Base-by-base conservation (phyloP, 2,113 vertebrate genomes). In the Heterochromis multidens region DNA sequence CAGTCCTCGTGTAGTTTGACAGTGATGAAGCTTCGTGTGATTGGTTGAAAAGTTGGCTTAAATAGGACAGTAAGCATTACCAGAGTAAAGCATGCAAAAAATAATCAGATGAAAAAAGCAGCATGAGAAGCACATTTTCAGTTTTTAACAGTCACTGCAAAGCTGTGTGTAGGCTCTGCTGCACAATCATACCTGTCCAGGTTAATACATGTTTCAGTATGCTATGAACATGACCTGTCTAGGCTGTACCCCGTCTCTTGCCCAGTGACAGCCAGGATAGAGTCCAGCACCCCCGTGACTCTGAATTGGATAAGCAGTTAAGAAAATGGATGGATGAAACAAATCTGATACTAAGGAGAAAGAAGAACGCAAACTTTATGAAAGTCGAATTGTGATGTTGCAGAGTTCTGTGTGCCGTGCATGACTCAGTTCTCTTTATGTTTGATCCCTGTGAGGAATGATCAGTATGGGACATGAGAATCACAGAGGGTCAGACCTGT, bases 1-100 rank as follows among this genome's bases (percentile, higher is more conserved):
- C 33, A 35, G 33, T 35, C 33, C 7, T 35, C 31, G 58, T 1
- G 58, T 29, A 31, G 19, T 2, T 31, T 61, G 16, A 61, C 27
- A 4, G 27, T 61, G 27, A 31, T 2, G 4, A 21, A 23, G 35
- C 6, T 40, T 21, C 7, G 62, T n/a, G n/a, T n/a, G n/a, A 14
- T 40, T 23, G 12, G 33, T 37, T 40, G 0, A 63, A 63, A 37
- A 9, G 8, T 37, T 37, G 7, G 35, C 35, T 37, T 9, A 7
- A 37, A 37, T 37, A 37, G 33, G 33, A 35, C 5, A 35, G 35
- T 37, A 37, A 10, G 35, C 6, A 6, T 37, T 7, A 37, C 7
- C 7, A 7, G 35, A 37, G 35, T 23, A 65, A 37, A 37, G 37
- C 35, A 21, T 9, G 9, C 35, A 37, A 37, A 37, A 37, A 37